Evolutionary conservation across 2,797 vertebrate species (phyloP), one percentile per base, ranked within the genome.

Genomic region (Sebastes hubbsi): DNA sequence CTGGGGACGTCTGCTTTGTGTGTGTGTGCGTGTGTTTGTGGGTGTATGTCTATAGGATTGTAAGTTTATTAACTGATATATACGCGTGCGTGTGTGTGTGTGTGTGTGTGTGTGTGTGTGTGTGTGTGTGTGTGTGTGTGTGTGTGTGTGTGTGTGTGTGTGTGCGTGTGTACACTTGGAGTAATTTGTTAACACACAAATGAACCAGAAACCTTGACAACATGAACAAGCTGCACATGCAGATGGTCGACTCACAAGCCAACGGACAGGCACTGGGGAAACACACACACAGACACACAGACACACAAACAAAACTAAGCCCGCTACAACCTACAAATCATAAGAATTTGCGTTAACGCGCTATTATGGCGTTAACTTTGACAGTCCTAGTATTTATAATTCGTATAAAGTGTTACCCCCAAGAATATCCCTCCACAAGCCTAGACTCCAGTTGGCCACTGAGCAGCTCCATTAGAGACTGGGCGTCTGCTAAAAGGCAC

Each of bases 181-280:
- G 63, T 65, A 13, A 64, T 85, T 80, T 75, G 76, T 85, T 81
- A 81, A 63, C 65, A 75, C 59, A 76, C 60, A 59, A 70, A 77
- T 88, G 86, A 90, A 89, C 80, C 75, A 88, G 82, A 88, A 87
- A 89, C n/a, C 12, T 38, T 60, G 25, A 74, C 71, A 69, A 49
- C 38, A 80, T 67, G 2, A 69, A 59, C 72, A 91, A 86, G 81
- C 82, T 87, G 79, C 71, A 88, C 81, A 72, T 84, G 81, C 83
- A 90, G 91, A 91, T 89, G 89, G 87, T 83, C 64, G 1, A 64
- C 10, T 76, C 64, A 61, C 61, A 66, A 77, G 80, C 62, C 80
- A 78, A 77, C 61, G 25, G 32, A 55, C 66, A 78, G 25, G 54
- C 72, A 22, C 2, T 8, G 24, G 27, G 11, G 34, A 5, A 56